Evolutionary conservation across 2,888 invertebrate genomes (phyloP).

Genomic region (Augiades crinisus): DNA sequence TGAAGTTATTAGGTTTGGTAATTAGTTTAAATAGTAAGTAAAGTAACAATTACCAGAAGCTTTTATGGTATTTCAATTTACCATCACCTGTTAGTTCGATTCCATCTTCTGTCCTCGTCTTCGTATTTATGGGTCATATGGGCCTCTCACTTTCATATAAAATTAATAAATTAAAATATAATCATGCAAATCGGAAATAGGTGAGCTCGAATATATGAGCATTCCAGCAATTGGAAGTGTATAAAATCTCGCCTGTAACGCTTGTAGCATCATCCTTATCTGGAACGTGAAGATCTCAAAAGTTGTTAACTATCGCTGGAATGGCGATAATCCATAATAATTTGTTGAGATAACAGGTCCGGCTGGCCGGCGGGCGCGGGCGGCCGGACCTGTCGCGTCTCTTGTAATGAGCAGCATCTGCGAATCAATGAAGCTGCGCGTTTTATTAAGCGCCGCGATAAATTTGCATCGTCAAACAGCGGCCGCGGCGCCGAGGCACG

Average conservation of each 20-base stretch:
- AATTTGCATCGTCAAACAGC: slow-evolving; percentile 78
- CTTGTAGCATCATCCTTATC: slow-evolving; percentile 16
- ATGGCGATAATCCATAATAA: slow-evolving; percentile 51
- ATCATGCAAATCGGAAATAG: too few relatives aligned
- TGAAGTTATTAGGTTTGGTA: too few relatives aligned
- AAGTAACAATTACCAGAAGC: too few relatives aligned
- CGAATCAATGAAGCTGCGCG: slow-evolving; percentile 67
- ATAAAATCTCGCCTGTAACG: slow-evolving; percentile 5
- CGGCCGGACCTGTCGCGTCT: slow-evolving; percentile 42
- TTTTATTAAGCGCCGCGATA: slow-evolving; percentile 74
- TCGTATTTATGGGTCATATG: too few relatives aligned
- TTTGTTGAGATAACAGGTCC: slow-evolving; percentile 54
- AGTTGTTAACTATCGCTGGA: slow-evolving; percentile 35
- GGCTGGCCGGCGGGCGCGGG: slow-evolving; percentile 37
- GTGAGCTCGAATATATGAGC: too few relatives aligned
- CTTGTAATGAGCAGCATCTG: slow-evolving; percentile 65
- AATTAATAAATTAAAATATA: too few relatives aligned
- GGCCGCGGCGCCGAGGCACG: slow-evolving; percentile 68
- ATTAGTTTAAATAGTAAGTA: too few relatives aligned
- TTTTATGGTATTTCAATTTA: too few relatives aligned
- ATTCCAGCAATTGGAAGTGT: too few relatives aligned
- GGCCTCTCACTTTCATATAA: too few relatives aligned
- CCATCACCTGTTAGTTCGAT: too few relatives aligned
- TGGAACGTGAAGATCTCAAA: slow-evolving; percentile 24
- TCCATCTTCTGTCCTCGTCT: too few relatives aligned